Conservation (phyloP, 2,888 invertebrate species). For the Dioctria linearis region DNA sequence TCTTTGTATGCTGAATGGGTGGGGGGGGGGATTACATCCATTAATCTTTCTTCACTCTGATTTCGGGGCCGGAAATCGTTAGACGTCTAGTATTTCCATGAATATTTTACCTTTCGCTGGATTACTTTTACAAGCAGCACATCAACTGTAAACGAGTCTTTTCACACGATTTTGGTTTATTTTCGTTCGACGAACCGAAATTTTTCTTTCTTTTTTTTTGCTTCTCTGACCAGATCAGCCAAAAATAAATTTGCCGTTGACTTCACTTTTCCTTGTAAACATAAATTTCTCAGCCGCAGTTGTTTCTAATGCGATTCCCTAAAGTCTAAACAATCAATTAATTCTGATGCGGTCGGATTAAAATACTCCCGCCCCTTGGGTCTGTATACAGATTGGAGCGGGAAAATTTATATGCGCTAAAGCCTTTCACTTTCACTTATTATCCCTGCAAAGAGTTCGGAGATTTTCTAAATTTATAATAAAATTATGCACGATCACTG, state of each 20-base stretch:
- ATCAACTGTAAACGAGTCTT: background rate
- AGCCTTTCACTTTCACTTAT: no score
- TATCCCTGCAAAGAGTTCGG: no score
- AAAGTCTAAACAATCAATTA: no score
- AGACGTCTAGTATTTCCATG: constrained; percentile 10
- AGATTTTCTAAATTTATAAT: no score
- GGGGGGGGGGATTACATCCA: no score
- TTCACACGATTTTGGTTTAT: background rate
- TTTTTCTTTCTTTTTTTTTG: constrained; percentile 4
- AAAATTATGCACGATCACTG: background rate
- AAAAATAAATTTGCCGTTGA: constrained; percentile 20
- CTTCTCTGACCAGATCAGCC: constrained; percentile 1
- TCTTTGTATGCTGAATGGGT: background rate
- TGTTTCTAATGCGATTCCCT: constrained; percentile 1
- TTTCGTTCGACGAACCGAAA: constrained; percentile 8
- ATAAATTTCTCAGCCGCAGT: background rate
- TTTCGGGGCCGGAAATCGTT: background rate
- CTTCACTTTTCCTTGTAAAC: constrained; percentile 12
- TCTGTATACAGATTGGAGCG: no score
- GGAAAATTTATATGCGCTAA: no score
- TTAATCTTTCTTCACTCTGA: constrained; percentile 1
- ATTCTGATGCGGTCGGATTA: no score
- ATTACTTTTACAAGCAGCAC: constrained; percentile 1
- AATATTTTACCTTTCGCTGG: constrained; percentile 15
- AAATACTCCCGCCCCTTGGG: no score